These are phyloP conservation scores for Labeo calbasu DNA, from an alignment of 2,797 vertebrate genomes.

Conservation along the genomic window DNA sequence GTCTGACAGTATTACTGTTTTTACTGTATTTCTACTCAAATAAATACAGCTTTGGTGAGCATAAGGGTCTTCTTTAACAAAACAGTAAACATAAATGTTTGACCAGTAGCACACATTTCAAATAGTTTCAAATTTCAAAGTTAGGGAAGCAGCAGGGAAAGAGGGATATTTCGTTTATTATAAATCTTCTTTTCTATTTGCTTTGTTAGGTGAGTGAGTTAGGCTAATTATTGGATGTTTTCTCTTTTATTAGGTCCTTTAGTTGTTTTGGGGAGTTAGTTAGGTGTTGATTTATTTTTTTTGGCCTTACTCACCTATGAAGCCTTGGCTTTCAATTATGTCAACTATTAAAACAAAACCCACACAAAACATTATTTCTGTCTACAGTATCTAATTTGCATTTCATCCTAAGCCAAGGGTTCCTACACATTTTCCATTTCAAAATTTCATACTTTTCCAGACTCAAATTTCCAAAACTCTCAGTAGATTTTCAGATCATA, in stretches of 20 bases:
- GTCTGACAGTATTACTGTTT: not conserved
- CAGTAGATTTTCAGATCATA: no score
- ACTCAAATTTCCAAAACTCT: no score
- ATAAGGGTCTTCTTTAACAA: not conserved
- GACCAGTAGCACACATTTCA: not conserved
- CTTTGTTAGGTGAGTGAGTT: conserved; percentile 3
- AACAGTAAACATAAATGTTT: not conserved
- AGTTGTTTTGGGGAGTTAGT: conserved; percentile 16
- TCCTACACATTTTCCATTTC: no score
- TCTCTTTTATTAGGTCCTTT: not conserved
- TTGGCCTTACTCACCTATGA: conserved; percentile 24
- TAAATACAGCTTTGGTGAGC: not conserved
- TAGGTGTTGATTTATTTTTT: not conserved
- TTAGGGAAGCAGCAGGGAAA: not conserved
- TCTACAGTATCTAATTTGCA: not conserved
- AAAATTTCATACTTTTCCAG: no score
- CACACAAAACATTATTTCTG: not conserved
- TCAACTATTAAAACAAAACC: conserved; percentile 6
- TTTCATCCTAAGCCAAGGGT: not conserved
- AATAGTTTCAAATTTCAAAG: no score
- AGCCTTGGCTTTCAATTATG: conserved; percentile 11
- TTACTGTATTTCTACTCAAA: not conserved
- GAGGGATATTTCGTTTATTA: not conserved
- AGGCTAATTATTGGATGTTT: not conserved
- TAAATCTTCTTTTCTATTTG: not conserved